phyloP scores from a whole-genome alignment of 2,888 invertebrate species.

The Timandra comae region DNA sequence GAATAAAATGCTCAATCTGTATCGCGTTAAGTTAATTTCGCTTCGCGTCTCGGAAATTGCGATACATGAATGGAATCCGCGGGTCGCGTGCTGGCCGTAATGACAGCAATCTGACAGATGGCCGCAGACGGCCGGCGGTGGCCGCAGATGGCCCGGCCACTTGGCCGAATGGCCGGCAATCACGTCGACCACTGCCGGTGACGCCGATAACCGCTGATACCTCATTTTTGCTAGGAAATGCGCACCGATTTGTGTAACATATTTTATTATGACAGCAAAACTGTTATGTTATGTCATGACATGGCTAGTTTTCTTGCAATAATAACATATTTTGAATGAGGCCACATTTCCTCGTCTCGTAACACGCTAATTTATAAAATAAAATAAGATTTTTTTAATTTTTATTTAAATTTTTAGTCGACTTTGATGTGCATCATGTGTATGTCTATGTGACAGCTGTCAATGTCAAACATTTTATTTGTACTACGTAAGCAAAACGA shows the following conservation, averaged over 20 bases:
- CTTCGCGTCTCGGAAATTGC: slow-evolving; percentile 11
- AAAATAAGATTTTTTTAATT: too few relatives aligned
- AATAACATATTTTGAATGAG: too few relatives aligned
- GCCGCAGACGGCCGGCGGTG: slow-evolving; percentile 29
- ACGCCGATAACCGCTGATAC: slow-evolving; percentile 29
- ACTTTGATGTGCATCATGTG: too few relatives aligned
- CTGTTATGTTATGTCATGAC: too few relatives aligned
- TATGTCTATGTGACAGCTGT: too few relatives aligned
- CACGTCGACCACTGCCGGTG: slow-evolving; percentile 41
- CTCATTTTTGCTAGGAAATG: neutral
- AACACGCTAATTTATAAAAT: too few relatives aligned
- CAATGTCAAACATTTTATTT: too few relatives aligned
- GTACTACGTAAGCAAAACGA: too few relatives aligned
- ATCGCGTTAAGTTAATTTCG: slow-evolving; percentile 14
- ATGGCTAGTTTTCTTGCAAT: too few relatives aligned
- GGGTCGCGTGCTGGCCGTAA: slow-evolving; percentile 26
- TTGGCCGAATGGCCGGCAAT: slow-evolving; percentile 40
- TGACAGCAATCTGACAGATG: slow-evolving; percentile 32
- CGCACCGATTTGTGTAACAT: neutral
- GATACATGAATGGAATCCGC: slow-evolving; percentile 24
- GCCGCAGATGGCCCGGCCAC: slow-evolving; percentile 34
- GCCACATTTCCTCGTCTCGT: too few relatives aligned
- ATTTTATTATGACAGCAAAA: too few relatives aligned
- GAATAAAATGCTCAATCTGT: slow-evolving; percentile 9
- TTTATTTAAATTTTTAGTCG: too few relatives aligned